A percentile compares a stretch with the other conserved stretches of the same genome.
These are phyloP conservation scores for Zaprionus inermis DNA, from an alignment of 1,140 invertebrate species.

Conservation along the genomic window DNA sequence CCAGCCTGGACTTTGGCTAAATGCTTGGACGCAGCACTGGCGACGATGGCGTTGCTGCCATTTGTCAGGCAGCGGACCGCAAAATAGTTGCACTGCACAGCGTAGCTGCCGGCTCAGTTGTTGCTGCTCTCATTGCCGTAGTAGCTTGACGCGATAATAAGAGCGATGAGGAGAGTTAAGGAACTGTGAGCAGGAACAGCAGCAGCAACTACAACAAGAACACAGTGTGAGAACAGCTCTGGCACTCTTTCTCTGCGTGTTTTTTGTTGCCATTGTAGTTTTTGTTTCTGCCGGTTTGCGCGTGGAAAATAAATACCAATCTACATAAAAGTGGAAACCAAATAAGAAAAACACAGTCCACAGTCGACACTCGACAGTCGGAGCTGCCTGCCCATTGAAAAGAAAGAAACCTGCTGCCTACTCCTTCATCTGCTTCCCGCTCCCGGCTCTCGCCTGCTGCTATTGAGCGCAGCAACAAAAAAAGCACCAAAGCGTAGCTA, in stretches of 20 bases:
- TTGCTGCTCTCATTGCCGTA: constrained; percentile 15
- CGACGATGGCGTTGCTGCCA: constrained; percentile 72
- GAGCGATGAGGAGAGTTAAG: constrained; percentile 74
- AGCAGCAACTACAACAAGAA: constrained; percentile 37
- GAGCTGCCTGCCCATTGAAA: constrained; percentile 53
- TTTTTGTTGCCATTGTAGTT: constrained; percentile 14
- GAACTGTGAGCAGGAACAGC: constrained; percentile 52
- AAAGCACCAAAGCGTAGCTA: constrained; percentile 40
- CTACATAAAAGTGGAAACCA: constrained; percentile 81
- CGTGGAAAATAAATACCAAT: constrained; percentile 82
- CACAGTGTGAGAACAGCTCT: constrained; percentile 71
- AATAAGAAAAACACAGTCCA: constrained; percentile 71
- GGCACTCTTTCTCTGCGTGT: constrained; percentile 31
- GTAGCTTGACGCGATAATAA: constrained; percentile 78
- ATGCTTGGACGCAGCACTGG: constrained; percentile 54
- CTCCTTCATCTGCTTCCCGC: constrained; percentile 12
- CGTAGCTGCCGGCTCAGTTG: constrained; percentile 33
- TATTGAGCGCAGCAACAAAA: constrained; percentile 58
- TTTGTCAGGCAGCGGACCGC: constrained; percentile 79
- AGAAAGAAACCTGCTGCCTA: constrained; percentile 62
- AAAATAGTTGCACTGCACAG: constrained; percentile 74
- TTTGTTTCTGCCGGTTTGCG: constrained; percentile 64
- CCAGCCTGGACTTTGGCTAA: constrained; percentile 71
- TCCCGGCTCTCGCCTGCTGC: constrained; percentile 32
- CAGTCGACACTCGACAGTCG: constrained; percentile 47